Conservation (phyloP, 2,797 vertebrate genomes). For the Centroberyx gerrardi region DNA sequence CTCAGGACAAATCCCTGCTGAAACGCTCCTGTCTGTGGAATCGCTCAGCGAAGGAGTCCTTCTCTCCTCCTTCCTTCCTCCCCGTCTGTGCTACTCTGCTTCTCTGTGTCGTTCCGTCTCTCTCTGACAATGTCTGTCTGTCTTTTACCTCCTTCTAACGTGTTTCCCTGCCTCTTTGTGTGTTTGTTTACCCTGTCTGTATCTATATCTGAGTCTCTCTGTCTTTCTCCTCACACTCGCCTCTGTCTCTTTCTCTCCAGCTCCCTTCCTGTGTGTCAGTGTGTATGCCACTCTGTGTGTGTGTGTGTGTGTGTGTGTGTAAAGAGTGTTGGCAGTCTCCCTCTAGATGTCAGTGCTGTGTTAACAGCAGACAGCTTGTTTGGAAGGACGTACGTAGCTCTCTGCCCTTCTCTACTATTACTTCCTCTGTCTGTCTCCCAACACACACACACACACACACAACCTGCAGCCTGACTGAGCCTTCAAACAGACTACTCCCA, state of each 20-base stretch:
- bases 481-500: conserved; percentile 13
- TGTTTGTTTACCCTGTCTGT: conserved; percentile 16
- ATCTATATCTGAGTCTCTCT: not conserved
- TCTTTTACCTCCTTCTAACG: conserved; percentile 39
- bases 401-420: conserved; percentile 32
- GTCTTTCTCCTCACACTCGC: conserved; percentile 11
- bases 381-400: conserved; percentile 42
- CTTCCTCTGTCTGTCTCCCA: conserved; percentile 14
- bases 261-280: conserved; percentile 12
- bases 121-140: conserved; percentile 30
- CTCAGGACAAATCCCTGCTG: conserved; percentile 51
- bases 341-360: conserved; percentile 82
- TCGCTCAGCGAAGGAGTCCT: conserved; percentile 62
- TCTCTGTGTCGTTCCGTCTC: conserved; percentile 28
- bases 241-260: conserved; percentile 14
- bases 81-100: not conserved
- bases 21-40: conserved; percentile 60
- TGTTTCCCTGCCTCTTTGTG: conserved; percentile 41
- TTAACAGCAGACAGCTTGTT: conserved; percentile 63
- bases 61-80: conserved; percentile 53
- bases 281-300: not conserved
- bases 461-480: conserved; percentile 12
- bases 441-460: conserved; percentile 18
- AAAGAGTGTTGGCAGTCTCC: conserved; percentile 61
- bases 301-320: not conserved